phyloP scores from a whole-genome alignment of 2,113 vertebrate genomes.

The Myrmecobius fasciatus region DNA sequence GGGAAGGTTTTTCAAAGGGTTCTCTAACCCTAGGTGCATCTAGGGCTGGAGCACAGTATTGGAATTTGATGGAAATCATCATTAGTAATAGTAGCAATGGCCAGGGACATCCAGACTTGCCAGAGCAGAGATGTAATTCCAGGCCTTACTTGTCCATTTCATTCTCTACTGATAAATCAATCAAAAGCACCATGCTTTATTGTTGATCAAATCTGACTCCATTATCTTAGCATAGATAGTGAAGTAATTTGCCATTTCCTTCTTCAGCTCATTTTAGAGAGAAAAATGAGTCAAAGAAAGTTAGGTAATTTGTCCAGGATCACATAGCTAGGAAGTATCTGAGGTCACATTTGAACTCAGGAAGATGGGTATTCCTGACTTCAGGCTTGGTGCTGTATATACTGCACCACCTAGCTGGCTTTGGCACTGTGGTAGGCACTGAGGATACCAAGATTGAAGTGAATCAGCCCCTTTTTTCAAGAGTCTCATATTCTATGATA shows the following conservation, averaged over 20 bases:
- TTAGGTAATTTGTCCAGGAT: not conserved
- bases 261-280: not conserved
- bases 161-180: not conserved
- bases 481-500: not conserved
- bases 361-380: not conserved
- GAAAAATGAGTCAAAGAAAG: not conserved
- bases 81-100: not conserved
- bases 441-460: not conserved
- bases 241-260: not conserved
- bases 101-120: not conserved
- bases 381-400: too few relatives aligned
- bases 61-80: not conserved
- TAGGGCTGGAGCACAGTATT: not conserved
- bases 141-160: not conserved
- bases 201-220: not conserved
- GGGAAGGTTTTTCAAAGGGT: not conserved
- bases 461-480: not conserved
- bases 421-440: not conserved
- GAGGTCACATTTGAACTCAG: not conserved
- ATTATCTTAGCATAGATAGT: not conserved
- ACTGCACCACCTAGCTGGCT: too few relatives aligned
- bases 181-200: not conserved
- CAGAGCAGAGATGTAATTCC: not conserved
- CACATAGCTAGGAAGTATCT: not conserved
- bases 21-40: not conserved